A percentile compares a stretch with the other conserved stretches of the same genome.
phyloP scores from a whole-genome alignment of 2,113 vertebrate genomes.

The Camelus dromedarius region DNA sequence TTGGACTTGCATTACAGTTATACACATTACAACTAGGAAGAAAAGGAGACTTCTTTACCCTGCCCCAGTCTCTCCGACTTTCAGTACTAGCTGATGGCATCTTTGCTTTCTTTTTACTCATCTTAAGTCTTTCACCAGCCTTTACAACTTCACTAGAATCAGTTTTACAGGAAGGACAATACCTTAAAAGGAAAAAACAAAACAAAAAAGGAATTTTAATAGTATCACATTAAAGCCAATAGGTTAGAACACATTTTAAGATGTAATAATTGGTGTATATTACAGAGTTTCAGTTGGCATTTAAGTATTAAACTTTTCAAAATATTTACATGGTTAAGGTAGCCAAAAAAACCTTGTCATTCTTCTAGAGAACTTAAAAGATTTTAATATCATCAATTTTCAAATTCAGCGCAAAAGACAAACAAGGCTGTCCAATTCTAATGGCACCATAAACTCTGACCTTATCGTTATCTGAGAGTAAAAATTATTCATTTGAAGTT shows the following conservation, averaged over 20 bases:
- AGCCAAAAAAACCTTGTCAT: background rate
- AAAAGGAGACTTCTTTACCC: slow-evolving; percentile 88
- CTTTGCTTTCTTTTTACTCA: slow-evolving; percentile 99
- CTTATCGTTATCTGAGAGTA: background rate
- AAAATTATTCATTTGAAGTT: slow-evolving; percentile 21
- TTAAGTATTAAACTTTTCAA: slow-evolving; percentile 50
- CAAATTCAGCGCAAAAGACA: slow-evolving; percentile 27
- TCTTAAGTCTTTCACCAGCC: slow-evolving; percentile 97
- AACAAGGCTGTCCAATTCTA: background rate
- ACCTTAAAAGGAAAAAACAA: slow-evolving; percentile 89
- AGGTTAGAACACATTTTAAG: slow-evolving; percentile 38
- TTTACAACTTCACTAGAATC: slow-evolving; percentile 98
- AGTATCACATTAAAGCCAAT: background rate
- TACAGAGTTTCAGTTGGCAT: background rate
- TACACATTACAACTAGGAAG: background rate
- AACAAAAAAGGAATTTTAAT: slow-evolving; percentile 56
- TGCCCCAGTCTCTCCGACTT: slow-evolving; percentile 99
- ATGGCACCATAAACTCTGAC: slow-evolving; percentile 5
- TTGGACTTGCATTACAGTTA: background rate
- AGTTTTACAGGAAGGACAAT: slow-evolving; percentile 99
- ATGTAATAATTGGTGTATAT: background rate
- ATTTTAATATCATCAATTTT: slow-evolving; percentile 38
- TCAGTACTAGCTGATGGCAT: slow-evolving; percentile 99
- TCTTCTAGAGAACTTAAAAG: background rate
- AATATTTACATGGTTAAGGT: slow-evolving; percentile 35